phyloP scores from a whole-genome alignment of 2,888 invertebrate species.

The Acrobasis suavella region DNA sequence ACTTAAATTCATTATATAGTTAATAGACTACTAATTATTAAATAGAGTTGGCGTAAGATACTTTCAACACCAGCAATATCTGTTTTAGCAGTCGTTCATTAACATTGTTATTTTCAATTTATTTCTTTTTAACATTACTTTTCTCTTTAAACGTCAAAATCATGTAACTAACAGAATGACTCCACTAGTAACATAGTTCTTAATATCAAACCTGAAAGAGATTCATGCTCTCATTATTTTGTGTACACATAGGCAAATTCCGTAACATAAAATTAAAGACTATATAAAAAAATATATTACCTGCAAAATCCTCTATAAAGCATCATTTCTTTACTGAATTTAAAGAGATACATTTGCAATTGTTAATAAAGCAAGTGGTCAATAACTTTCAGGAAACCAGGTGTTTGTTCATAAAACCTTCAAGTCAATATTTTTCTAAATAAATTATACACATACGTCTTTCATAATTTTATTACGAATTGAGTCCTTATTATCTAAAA shows the following conservation, averaged over 20 bases:
- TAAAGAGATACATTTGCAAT: not conserved
- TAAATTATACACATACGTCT: slow-evolving; percentile 60
- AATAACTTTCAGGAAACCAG: not conserved
- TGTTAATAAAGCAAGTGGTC: not conserved
- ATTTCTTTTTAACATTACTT: not conserved
- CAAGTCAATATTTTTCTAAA: slow-evolving; percentile 34
- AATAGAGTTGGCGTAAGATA: no score
- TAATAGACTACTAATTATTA: no score
- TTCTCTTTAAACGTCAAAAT: not conserved
- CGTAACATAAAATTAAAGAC: not conserved
- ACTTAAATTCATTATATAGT: no score
- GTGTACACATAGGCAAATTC: not conserved
- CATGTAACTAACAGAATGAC: not conserved
- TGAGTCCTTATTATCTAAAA: slow-evolving; percentile 65
- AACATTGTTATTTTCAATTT: not conserved
- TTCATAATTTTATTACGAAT: slow-evolving; percentile 70
- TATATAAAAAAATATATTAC: not conserved
- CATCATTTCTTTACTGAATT: not conserved
- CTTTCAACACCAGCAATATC: no score
- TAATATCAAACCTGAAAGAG: slow-evolving; percentile 9
- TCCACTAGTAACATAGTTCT: not conserved
- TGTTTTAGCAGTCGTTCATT: no score
- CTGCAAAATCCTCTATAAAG: slow-evolving; percentile 5
- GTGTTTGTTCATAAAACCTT: slow-evolving; percentile 10
- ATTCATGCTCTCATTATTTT: slow-evolving; percentile 19